Evolutionary conservation across 2,888 invertebrate genomes (phyloP), one percentile per base, ranked within the genome.

Genomic region (Argyresthia goedartella): DNA sequence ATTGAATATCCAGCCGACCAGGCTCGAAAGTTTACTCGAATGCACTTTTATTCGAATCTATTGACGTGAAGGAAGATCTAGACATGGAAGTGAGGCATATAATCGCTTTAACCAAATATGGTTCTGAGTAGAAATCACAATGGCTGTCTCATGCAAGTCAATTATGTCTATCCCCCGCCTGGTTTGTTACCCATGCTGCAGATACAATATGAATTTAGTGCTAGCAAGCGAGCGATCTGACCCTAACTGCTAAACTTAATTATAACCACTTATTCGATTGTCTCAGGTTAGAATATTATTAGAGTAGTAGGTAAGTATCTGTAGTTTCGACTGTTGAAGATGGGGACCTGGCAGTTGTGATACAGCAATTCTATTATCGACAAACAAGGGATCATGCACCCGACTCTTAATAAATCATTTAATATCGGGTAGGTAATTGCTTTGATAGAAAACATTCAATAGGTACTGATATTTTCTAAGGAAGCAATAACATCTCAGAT

Each of bases 121-220:
- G 52, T 39, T 51, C 48, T 50, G 41, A 47, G 52, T 60, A 56
- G 64, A 76, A 81, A 81, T 81, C 79, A 80, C 74, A 81, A 81
- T 79, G 69, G 68, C 69, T 74, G 80, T 67, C 79, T 77, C 73
- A 76, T 78, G 73, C 76, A 76, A 81, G 82, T 80, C 81, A 85
- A 85, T 84, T 84, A 85, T 55, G 81, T 76, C 80, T 81, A 74
- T 82, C 78, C 65, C 58, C 71, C 73, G 84, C 75, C 81, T 69
- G 64, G 81, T 84, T 85, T 79, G 72, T 69, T 76, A 79, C 70
- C 73, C 66, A 69, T 69, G 67, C 72, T 69, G 65, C 69, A 67
- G 73, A 77, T 76, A 77, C 76, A 80, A 78, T 76, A 76, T 76
- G 74, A 78, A 80, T 77, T 73, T 65, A 65, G 67, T 67, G 67